A percentile compares a stretch with the other conserved stretches of the same genome.
These are phyloP conservation scores for Neostethus bicornis DNA, from an alignment of 2,797 vertebrate species.

Conservation along the genomic window DNA sequence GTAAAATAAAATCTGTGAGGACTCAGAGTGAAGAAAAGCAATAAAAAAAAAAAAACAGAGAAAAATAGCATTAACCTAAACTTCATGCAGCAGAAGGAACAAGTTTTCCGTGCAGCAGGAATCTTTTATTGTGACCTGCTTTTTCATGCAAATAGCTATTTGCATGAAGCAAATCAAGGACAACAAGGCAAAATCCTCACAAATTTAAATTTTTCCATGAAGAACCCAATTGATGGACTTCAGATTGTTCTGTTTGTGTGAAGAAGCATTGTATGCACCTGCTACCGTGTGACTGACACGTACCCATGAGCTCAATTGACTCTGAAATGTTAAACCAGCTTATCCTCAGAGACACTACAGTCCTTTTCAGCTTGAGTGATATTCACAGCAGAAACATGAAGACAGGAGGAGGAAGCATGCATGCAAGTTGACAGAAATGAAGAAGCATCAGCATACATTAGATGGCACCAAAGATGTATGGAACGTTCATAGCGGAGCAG, in stretches of 20 bases:
- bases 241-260: constrained; percentile 10
- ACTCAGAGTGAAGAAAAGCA: not conserved
- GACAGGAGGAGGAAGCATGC: constrained; percentile 8
- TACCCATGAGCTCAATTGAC: constrained; percentile 32
- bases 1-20: constrained; percentile 4
- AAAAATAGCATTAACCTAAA: no score
- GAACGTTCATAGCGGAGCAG: constrained; percentile 1
- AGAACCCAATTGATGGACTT: no score
- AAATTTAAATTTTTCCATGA: no score
- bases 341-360: constrained; percentile 12
- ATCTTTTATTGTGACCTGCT: not conserved
- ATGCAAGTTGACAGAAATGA: constrained; percentile 15
- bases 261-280: constrained; percentile 40
- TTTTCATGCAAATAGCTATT: constrained; percentile 11
- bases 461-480: not conserved
- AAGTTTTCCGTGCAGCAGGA: not conserved
- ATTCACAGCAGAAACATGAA: constrained; percentile 27
- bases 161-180: constrained; percentile 35
- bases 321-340: constrained; percentile 62
- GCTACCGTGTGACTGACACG: constrained; percentile 44
- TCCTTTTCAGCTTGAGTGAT: constrained; percentile 19
- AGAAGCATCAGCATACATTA: constrained; percentile 5
- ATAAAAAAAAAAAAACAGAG: not conserved
- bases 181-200: not conserved
- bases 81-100: not conserved